Base-by-base conservation (phyloP, 2,888 invertebrate species). In the Norana najaformis region DNA sequence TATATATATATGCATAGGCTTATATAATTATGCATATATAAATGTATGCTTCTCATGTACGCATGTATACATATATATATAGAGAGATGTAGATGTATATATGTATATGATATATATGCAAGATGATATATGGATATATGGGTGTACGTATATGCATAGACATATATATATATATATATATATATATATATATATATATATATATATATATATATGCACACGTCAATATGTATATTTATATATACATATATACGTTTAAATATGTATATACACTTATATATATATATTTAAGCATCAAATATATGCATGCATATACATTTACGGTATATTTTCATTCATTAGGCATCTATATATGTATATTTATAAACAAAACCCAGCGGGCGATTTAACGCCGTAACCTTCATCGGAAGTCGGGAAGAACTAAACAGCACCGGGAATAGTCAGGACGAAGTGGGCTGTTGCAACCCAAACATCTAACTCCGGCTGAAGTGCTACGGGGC, bases 41-140 rank as follows among this genome's bases (percentile, higher is more conserved):
- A 20, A 90, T 88, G 88, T 38, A 90, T 39, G 88, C n/a, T n/a
- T n/a, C n/a, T n/a, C n/a, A n/a, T n/a, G n/a, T 36, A 89, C 35
- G 37, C 36, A 89, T 39, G 83, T 38, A 89, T 35, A 90, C n/a
- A 41, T 39, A 90, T 35, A 90, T 23, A 30, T 30, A 53, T 53
- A 53, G 4, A 23, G 30, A n/a, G 30, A 69, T 69, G 11, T 8
- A 69, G 30, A n/a, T n/a, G 23, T 23, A 23, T 23, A 47, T 41
- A 41, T 47, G 47, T 47, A 47, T 47, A 47, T n/a, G 47, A 47
- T 47, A 23, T 23, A 47, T 47, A 23, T 47, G 20, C 23, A 47
- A 20, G 23, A 6, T 23, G 20, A 47, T 69, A 16, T 13, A 69
- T 69, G 6, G 20, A 23, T 23, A 16, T 47, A 47, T 41, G n/a